Percentiles rank a stretch among this genome's conserved stretches.
phyloP scores from a whole-genome alignment of 2,113 vertebrate genomes.

The Loxodonta africana region DNA sequence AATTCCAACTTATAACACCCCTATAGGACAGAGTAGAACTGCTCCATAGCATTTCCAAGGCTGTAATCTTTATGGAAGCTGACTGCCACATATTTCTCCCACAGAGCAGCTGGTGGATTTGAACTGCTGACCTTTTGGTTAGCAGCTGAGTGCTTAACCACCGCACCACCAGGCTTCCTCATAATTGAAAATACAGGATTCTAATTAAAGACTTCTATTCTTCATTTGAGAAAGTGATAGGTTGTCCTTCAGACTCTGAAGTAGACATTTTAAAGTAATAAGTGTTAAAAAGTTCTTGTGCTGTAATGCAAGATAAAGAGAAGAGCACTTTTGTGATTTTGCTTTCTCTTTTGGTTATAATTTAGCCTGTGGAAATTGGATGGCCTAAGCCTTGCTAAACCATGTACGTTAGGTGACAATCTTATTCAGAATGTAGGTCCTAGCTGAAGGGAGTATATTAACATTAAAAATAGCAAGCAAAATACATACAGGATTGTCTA shows the following conservation, averaged over 20 bases:
- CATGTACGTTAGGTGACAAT: not conserved
- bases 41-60: too few species aligned
- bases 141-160: too few species aligned
- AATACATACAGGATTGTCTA: not conserved
- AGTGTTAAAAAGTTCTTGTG: not conserved
- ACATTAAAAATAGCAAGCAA: not conserved
- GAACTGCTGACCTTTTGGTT: too few species aligned
- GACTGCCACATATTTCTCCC: too few species aligned
- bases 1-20: too few species aligned
- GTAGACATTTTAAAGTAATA: not conserved
- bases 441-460: constrained; percentile 1
- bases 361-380: not conserved
- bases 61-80: too few species aligned
- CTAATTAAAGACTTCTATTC: not conserved
- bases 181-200: not conserved
- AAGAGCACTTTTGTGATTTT: not conserved
- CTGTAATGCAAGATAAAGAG: not conserved
- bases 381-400: not conserved
- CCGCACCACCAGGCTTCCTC: not conserved
- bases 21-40: too few species aligned
- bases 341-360: not conserved
- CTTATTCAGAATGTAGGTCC: not conserved
- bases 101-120: too few species aligned
- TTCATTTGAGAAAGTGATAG: not conserved
- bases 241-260: not conserved